phyloP scores from a whole-genome alignment of 2,797 vertebrate genomes.

The Iguana delicatissima region DNA sequence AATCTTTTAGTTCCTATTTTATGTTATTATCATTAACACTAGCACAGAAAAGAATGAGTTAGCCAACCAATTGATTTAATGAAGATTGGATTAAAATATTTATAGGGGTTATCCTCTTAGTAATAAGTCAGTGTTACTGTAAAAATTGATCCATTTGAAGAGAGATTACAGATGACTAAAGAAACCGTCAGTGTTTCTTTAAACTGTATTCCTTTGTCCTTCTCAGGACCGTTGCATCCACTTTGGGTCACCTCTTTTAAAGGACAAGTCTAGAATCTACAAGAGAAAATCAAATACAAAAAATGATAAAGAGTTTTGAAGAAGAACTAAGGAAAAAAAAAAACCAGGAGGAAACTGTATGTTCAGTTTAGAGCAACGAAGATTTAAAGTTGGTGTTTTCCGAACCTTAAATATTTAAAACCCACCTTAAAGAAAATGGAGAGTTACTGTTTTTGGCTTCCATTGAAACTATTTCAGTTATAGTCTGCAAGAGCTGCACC shows the following conservation, averaged over 20 bases:
- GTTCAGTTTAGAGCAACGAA: constrained; percentile 21
- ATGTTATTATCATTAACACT: neutral
- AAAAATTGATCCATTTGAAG: neutral
- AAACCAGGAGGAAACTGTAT: neutral
- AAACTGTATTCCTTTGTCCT: neutral
- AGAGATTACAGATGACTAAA: neutral
- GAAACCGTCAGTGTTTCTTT: neutral
- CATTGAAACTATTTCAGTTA: neutral
- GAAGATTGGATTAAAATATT: constrained; percentile 63
- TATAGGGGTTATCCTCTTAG: constrained; percentile 37
- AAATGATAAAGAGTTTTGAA: constrained; percentile 12
- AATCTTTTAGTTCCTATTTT: neutral
- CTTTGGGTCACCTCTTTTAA: neutral
- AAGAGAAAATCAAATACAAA: neutral
- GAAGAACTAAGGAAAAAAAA: neutral
- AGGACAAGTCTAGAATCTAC: neutral
- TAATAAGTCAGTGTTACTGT: neutral
- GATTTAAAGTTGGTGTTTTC: constrained; percentile 6
- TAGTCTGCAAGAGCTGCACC: neutral
- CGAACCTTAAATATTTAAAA: constrained; percentile 12
- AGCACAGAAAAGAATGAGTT: no score
- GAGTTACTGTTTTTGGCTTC: neutral
- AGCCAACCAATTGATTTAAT: neutral
- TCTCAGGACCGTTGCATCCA: neutral
- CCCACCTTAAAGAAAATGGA: neutral